Evolutionary conservation across 2,797 vertebrate genomes (phyloP).

Genomic region (Melanotaenia boesemani): DNA sequence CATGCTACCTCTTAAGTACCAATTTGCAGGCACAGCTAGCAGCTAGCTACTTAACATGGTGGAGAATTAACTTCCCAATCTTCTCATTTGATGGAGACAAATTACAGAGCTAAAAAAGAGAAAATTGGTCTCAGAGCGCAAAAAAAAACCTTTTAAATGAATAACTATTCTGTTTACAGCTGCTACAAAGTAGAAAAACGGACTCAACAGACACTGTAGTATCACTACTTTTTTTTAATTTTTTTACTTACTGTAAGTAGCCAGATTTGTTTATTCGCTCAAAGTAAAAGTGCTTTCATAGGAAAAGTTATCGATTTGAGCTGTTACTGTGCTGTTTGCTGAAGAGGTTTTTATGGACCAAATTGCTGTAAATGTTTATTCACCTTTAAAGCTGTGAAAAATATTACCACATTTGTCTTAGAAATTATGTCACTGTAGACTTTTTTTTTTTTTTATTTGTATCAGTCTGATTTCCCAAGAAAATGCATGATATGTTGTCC

Average conservation of each 20-base stretch:
- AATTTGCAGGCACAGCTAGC: too few relatives aligned
- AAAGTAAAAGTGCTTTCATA: neutral
- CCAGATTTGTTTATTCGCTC: neutral
- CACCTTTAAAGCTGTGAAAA: neutral
- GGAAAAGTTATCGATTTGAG: neutral
- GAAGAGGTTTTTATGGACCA: neutral
- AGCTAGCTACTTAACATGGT: too few relatives aligned
- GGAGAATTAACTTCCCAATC: neutral
- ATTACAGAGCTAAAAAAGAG: neutral
- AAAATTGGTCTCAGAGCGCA: neutral
- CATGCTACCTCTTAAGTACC: too few relatives aligned
- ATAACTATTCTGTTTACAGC: neutral
- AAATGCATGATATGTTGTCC: neutral
- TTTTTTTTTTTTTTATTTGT: constrained; percentile 8
- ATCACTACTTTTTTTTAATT: neutral
- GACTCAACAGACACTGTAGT: neutral
- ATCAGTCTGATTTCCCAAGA: constrained; percentile 7
- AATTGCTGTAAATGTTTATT: neutral
- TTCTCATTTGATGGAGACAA: neutral
- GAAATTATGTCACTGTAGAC: neutral
- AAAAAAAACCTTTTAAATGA: neutral
- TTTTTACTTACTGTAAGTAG: neutral
- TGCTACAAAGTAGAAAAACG: neutral
- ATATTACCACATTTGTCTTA: neutral
- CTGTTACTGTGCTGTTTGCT: neutral